These are phyloP conservation scores for Psylliodes chrysocephalus DNA, from an alignment of 2,888 invertebrate genomes.

Conservation along the genomic window DNA sequence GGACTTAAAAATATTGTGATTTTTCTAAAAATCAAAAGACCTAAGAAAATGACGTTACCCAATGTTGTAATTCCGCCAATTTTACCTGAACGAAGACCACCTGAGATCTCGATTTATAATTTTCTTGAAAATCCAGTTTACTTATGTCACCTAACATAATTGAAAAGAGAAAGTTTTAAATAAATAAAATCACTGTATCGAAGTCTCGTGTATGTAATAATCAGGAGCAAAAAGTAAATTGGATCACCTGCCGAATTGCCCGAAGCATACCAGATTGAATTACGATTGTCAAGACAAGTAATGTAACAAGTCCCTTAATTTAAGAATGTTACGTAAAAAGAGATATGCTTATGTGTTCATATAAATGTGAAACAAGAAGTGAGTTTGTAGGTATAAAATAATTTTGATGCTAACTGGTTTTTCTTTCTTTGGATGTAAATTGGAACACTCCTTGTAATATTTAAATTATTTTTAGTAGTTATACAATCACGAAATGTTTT, in stretches of 20 bases:
- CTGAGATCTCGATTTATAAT: too few species aligned
- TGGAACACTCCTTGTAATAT: neutral
- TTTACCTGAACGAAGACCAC: too few species aligned
- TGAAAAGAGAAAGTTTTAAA: slow-evolving; percentile 15
- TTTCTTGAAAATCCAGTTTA: slow-evolving; percentile 1
- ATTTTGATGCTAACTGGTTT: neutral
- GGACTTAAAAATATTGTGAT: too few species aligned
- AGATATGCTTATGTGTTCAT: slow-evolving; percentile 10
- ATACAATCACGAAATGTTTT: neutral
- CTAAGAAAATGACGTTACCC: too few species aligned
- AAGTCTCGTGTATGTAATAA: neutral
- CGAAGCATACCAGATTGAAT: neutral
- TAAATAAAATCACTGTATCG: neutral
- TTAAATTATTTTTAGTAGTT: slow-evolving; percentile 4
- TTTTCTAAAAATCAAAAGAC: too few species aligned
- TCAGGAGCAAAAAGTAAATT: slow-evolving; percentile 4
- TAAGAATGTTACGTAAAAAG: slow-evolving; percentile 10
- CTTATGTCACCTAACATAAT: slow-evolving; percentile 4
- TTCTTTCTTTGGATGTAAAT: neutral
- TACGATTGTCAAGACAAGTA: neutral
- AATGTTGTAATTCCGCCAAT: too few species aligned
- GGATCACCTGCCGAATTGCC: slow-evolving; percentile 7
- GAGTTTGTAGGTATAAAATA: neutral
- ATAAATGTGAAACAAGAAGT: neutral
- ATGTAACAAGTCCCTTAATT: neutral